phyloP scores from a whole-genome alignment of 2,888 invertebrate genomes.

The Lepetodrilus schrolli region DNA sequence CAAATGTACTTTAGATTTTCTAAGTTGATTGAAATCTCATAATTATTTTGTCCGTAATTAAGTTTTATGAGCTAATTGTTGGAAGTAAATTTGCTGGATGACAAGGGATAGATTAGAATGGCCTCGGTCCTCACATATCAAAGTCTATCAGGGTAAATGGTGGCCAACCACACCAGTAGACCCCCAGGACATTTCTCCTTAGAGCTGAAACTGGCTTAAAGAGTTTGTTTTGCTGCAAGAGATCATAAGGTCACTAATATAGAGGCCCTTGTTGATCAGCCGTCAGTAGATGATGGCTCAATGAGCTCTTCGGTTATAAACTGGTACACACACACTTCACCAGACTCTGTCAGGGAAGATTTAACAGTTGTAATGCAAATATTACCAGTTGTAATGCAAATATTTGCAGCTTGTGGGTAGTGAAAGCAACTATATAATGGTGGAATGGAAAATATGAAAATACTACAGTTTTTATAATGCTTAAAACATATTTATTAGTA shows the following conservation, averaged over 20 bases:
- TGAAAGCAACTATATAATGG: no score
- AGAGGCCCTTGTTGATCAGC: not conserved
- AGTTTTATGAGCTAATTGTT: slow-evolving; percentile 50
- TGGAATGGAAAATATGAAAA: no score
- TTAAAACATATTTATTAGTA: no score
- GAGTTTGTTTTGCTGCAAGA: slow-evolving; percentile 20
- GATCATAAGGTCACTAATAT: not conserved
- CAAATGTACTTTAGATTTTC: slow-evolving; percentile 33
- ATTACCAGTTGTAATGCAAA: no score
- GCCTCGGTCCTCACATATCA: slow-evolving; percentile 5
- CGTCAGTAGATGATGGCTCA: not conserved
- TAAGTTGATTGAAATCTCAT: slow-evolving; percentile 48
- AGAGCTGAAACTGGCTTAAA: not conserved
- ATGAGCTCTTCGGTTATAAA: not conserved
- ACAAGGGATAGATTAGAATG: slow-evolving; percentile 34
- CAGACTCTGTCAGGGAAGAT: no score
- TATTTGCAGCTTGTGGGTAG: no score
- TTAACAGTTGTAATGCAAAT: no score
- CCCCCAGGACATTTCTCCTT: not conserved
- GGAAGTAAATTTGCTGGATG: slow-evolving; percentile 34
- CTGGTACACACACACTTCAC: no score
- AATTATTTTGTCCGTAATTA: slow-evolving; percentile 50
- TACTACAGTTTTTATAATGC: no score
- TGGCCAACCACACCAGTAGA: not conserved
- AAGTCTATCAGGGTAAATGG: slow-evolving; percentile 18